phyloP scores from a whole-genome alignment of 2,888 invertebrate genomes.

The Hyles lineata region DNA sequence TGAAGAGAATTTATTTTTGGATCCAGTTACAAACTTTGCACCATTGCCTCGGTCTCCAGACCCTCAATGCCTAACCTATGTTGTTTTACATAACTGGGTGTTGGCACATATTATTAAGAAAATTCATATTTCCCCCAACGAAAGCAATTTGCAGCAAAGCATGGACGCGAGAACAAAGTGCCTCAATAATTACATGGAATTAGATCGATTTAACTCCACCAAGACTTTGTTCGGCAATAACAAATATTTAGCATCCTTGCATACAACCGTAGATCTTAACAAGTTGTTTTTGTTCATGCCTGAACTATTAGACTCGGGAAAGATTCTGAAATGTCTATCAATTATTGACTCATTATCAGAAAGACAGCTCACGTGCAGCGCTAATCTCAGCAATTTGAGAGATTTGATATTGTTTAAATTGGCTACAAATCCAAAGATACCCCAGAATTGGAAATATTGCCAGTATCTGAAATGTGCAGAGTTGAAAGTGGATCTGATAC shows the following conservation, averaged over 20 bases:
- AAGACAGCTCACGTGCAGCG: slow-evolving; percentile 76
- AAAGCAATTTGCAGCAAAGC: slow-evolving; percentile 75
- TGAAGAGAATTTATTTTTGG: slow-evolving; percentile 79
- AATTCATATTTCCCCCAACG: slow-evolving; percentile 84
- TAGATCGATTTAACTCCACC: slow-evolving; percentile 81
- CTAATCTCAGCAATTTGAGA: slow-evolving; percentile 82
- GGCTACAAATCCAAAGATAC: slow-evolving; percentile 79
- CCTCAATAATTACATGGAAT: slow-evolving; percentile 85
- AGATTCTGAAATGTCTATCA: slow-evolving; percentile 78
- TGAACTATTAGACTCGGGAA: slow-evolving; percentile 70
- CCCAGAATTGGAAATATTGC: slow-evolving; percentile 80
- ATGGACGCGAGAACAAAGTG: slow-evolving; percentile 85
- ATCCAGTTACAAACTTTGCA: slow-evolving; percentile 74
- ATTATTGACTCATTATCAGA: slow-evolving; percentile 86
- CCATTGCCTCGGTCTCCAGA: slow-evolving; percentile 77
- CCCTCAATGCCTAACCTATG: slow-evolving; percentile 84
- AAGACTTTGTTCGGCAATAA: slow-evolving; percentile 84
- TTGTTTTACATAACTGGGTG: slow-evolving; percentile 88
- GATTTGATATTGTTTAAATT: slow-evolving; percentile 86
- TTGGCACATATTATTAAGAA: slow-evolving; percentile 88
- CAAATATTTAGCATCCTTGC: slow-evolving; percentile 85
- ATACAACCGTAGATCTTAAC: slow-evolving; percentile 81
- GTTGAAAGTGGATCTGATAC: slow-evolving; percentile 78
- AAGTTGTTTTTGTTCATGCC: slow-evolving; percentile 82
- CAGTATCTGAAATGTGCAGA: slow-evolving; percentile 80